Percentiles rank a stretch among this genome's conserved stretches.
Conservation (phyloP, 2,797 vertebrate species). For the Pogoniulus pusillus region DNA sequence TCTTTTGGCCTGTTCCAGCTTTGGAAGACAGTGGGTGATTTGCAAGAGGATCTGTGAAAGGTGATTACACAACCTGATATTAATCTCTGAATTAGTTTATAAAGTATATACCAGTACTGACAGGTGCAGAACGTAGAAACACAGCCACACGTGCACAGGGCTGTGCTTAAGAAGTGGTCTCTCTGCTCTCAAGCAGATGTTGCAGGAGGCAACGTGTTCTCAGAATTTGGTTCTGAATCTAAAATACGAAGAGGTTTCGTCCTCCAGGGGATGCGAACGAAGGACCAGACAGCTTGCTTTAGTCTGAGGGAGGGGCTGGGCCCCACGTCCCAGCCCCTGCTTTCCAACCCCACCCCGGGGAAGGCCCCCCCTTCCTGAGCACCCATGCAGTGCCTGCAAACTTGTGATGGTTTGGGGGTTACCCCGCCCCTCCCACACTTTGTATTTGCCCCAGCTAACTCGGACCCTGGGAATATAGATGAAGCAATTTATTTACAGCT, state of each 20-base stretch:
- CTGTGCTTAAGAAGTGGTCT: background rate
- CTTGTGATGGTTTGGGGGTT: too few species aligned
- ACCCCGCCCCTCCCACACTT: too few species aligned
- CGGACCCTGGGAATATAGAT: too few species aligned
- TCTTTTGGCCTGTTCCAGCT: background rate
- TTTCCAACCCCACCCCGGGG: background rate
- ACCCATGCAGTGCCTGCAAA: background rate
- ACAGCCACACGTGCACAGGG: fast-evolving
- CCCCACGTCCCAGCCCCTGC: background rate
- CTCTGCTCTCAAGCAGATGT: background rate
- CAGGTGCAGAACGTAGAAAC: background rate
- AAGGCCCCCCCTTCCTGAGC: background rate
- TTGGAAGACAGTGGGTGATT: background rate
- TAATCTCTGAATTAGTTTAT: background rate
- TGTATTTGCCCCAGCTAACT: too few species aligned
- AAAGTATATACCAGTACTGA: background rate
- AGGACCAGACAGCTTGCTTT: background rate
- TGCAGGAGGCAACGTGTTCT: background rate
- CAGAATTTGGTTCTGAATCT: background rate
- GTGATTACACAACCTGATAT: background rate
- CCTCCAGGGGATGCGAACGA: fast-evolving
- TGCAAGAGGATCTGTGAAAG: background rate
- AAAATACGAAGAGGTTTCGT: background rate
- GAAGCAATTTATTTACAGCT: too few species aligned
- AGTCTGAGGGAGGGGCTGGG: background rate